Percentiles rank a stretch among this genome's conserved stretches.
Evolutionary conservation across 2,888 invertebrate species (phyloP).

Genomic region (Clostera curtula): DNA sequence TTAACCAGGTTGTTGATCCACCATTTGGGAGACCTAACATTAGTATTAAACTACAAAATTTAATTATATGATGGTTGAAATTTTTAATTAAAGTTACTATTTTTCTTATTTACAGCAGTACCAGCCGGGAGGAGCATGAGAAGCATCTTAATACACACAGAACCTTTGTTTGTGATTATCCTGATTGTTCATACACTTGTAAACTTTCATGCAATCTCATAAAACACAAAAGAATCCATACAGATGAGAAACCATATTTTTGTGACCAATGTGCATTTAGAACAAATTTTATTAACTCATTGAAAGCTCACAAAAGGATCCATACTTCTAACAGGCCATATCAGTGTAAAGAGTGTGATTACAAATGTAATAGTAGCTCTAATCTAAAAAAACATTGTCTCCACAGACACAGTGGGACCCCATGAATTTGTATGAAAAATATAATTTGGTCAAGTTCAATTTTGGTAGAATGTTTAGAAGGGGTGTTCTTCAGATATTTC

Average conservation of each 20-base stretch:
- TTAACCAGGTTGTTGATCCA: too few species aligned
- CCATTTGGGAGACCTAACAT: too few species aligned
- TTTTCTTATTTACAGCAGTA: constrained; percentile 30
- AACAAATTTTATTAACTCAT: constrained; percentile 62
- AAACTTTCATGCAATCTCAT: constrained; percentile 64
- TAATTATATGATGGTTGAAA: too few species aligned
- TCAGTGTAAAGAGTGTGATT: constrained; percentile 49
- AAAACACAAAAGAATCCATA: constrained; percentile 61
- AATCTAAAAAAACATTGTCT: constrained; percentile 63
- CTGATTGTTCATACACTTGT: constrained; percentile 70
- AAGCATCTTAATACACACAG: constrained; percentile 58
- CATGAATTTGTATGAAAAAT: neutral
- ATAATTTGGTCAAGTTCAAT: too few species aligned
- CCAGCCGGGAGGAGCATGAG: constrained; percentile 54
- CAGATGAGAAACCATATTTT: constrained; percentile 57
- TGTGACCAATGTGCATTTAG: constrained; percentile 65
- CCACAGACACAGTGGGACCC: constrained; percentile 36
- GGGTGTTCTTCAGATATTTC: too few species aligned
- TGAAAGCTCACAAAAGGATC: constrained; percentile 57
- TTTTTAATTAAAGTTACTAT: neutral
- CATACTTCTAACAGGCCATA: constrained; percentile 59
- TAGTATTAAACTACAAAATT: too few species aligned
- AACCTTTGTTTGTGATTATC: constrained; percentile 61
- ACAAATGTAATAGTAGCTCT: constrained; percentile 64
- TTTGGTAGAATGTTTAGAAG: too few species aligned